These are phyloP conservation scores for Thysanoteuthis rhombus DNA, from an alignment of 2,888 invertebrate genomes.

Conservation along the genomic window DNA sequence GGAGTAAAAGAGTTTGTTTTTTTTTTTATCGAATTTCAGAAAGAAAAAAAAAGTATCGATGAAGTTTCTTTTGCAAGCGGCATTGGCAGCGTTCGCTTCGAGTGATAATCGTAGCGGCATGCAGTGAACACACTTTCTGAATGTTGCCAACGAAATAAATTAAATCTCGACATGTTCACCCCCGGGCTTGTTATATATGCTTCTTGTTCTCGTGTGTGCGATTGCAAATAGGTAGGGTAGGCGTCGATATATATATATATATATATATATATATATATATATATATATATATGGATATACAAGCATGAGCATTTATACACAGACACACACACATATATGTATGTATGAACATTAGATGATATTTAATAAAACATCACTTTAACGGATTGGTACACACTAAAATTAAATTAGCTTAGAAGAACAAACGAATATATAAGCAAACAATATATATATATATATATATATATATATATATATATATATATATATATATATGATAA, in stretches of 20 bases:
- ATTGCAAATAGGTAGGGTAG: background rate
- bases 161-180: constrained; percentile 12
- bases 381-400: too few species aligned
- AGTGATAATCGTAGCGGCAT: background rate
- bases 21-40: background rate
- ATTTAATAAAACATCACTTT: too few species aligned
- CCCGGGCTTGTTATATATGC: background rate
- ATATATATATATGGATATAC: background rate
- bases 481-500: background rate
- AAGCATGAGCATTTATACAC: too few species aligned
- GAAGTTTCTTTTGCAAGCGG: background rate
- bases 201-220: background rate
- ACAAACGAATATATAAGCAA: too few species aligned
- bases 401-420: too few species aligned
- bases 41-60: background rate
- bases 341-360: too few species aligned
- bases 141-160: background rate
- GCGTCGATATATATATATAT: too few species aligned
- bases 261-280: background rate
- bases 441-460: background rate
- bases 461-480: too few species aligned
- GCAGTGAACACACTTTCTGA: background rate
- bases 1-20: background rate
- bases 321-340: too few species aligned
- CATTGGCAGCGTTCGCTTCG: background rate